These are phyloP conservation scores for Pygoscelis adeliae DNA, from an alignment of 2,113 vertebrate genomes.

Conservation along the genomic window DNA sequence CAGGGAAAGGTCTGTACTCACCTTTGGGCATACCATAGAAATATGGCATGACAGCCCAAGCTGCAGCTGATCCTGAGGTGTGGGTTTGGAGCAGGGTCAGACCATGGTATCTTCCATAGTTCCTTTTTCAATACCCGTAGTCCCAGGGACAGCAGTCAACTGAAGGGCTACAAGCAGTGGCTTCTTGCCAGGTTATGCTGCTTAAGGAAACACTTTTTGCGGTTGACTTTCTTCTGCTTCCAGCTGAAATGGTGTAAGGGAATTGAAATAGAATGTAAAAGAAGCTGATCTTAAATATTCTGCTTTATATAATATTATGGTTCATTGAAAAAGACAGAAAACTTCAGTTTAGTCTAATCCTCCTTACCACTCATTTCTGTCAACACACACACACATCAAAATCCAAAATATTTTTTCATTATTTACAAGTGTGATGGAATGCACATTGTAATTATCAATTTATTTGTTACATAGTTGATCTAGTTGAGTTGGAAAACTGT, in stretches of 20 bases:
- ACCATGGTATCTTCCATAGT: rapidly evolving
- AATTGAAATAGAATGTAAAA: background rate
- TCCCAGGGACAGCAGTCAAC: background rate
- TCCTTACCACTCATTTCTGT: background rate
- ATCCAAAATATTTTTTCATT: background rate
- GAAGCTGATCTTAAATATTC: background rate
- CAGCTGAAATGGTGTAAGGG: background rate
- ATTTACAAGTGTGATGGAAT: background rate
- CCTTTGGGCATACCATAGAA: background rate
- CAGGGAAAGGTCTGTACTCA: no score
- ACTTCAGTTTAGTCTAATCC: background rate
- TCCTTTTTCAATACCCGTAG: background rate
- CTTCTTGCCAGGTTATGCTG: background rate
- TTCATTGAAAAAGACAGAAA: background rate
- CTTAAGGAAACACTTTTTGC: background rate
- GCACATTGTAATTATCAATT: background rate
- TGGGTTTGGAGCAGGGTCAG: background rate
- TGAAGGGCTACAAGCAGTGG: background rate
- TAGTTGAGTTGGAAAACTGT: background rate
- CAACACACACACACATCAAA: background rate
- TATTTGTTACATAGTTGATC: background rate
- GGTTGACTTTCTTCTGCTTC: background rate
- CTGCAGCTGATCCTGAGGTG: background rate
- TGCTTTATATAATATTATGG: background rate
- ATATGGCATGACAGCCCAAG: no score